Percentiles rank a stretch among this genome's conserved stretches.
These are phyloP conservation scores for Bembecia ichneumoniformis DNA, from an alignment of 2,888 invertebrate genomes.

Conservation along the genomic window DNA sequence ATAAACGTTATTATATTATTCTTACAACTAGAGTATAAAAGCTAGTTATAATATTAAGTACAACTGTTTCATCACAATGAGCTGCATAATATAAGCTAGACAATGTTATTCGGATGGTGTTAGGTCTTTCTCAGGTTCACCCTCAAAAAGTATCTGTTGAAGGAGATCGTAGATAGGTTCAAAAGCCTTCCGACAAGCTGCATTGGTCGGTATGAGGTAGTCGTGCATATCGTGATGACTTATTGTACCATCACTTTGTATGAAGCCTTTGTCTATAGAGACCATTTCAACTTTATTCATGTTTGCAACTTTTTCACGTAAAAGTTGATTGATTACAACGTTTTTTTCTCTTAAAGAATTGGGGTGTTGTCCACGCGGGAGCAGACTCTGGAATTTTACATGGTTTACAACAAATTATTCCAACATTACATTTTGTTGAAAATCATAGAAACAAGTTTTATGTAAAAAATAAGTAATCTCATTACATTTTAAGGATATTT, in stretches of 20 bases:
- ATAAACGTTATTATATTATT: slow-evolving; percentile 9
- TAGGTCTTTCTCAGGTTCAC: slow-evolving; percentile 80
- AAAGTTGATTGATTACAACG: slow-evolving; percentile 78
- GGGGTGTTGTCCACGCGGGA: slow-evolving; percentile 89
- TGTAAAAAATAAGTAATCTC: too few relatives aligned
- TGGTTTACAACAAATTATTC: background rate
- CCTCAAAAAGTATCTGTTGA: slow-evolving; percentile 82
- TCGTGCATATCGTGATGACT: slow-evolving; percentile 94
- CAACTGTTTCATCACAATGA: slow-evolving; percentile 62
- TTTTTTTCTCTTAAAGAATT: slow-evolving; percentile 86
- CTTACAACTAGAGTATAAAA: slow-evolving; percentile 60
- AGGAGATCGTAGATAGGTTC: slow-evolving; percentile 87
- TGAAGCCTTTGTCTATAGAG: slow-evolving; percentile 82
- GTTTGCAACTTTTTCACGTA: slow-evolving; percentile 75
- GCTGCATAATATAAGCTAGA: slow-evolving; percentile 40
- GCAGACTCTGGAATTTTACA: slow-evolving; percentile 78
- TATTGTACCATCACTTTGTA: slow-evolving; percentile 85
- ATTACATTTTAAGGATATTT: too few relatives aligned
- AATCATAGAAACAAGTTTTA: too few relatives aligned
- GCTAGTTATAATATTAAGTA: slow-evolving; percentile 53
- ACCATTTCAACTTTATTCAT: slow-evolving; percentile 83
- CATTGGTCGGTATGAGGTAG: slow-evolving; percentile 88
- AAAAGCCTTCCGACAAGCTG: slow-evolving; percentile 89
- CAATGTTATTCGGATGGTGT: slow-evolving; percentile 77
- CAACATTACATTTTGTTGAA: background rate